Percentiles rank a stretch among this genome's conserved stretches.
Conservation (phyloP, 2,113 vertebrate genomes). For the Helogale parvula region DNA sequence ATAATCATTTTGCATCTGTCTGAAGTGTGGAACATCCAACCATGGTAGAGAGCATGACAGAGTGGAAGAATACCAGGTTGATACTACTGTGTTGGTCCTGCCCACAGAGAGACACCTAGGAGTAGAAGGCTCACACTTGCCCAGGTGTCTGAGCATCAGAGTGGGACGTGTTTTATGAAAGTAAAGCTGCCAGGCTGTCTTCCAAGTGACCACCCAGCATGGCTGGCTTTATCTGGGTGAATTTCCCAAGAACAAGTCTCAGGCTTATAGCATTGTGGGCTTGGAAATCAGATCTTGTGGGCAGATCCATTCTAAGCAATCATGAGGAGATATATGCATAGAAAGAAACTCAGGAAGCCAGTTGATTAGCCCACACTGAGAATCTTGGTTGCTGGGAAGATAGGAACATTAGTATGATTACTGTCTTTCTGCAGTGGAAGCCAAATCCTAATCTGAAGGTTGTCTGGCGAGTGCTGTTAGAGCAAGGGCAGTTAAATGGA, state of each 20-base stretch:
- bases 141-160: background rate
- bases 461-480: background rate
- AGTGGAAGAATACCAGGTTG: background rate
- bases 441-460: background rate
- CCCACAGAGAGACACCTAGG: background rate
- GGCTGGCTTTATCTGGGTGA: background rate
- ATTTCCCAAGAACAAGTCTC: background rate
- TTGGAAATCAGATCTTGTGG: background rate
- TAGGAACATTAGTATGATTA: accelerated
- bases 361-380: background rate
- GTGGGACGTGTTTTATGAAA: background rate
- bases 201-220: background rate
- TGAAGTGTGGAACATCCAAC: background rate
- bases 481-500: background rate
- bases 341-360: background rate
- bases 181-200: background rate
- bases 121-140: background rate
- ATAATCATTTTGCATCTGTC: background rate
- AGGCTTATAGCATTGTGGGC: background rate
- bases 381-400: background rate
- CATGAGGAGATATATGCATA: background rate
- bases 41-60: background rate
- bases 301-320: background rate
- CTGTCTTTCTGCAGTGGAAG: background rate
- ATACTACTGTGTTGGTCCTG: background rate